Conservation (phyloP, 2,113 vertebrate species). For the Narcine bancroftii region DNA sequence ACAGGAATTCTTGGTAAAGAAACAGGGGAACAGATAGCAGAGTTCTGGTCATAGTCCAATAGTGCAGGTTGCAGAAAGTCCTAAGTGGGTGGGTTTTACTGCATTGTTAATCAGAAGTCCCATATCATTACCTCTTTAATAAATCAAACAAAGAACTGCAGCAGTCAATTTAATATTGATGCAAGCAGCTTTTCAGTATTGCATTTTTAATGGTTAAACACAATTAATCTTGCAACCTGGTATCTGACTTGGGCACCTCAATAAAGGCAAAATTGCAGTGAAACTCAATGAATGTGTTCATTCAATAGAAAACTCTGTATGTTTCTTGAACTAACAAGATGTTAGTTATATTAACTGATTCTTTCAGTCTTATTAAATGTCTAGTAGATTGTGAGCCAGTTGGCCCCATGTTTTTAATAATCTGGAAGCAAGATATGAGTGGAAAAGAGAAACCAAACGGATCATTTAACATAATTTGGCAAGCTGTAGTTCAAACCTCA, state of each 20-base stretch:
- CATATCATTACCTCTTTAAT: neutral
- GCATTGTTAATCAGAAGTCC: neutral
- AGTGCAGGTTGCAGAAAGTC: neutral
- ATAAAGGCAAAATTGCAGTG: neutral
- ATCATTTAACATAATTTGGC: neutral
- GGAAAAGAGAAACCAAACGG: neutral
- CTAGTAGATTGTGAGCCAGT: neutral
- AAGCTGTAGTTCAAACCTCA: neutral
- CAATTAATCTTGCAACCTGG: neutral
- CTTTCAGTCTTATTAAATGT: neutral
- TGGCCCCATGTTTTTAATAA: neutral
- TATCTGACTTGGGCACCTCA: neutral
- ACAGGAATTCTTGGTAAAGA: neutral
- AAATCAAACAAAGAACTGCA: neutral
- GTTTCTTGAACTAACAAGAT: neutral
- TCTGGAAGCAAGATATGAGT: neutral
- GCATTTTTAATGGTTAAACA: neutral
- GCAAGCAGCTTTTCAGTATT: neutral
- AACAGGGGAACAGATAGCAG: constrained; percentile 4
- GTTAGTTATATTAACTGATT: neutral
- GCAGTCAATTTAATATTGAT: neutral
- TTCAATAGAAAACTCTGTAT: neutral
- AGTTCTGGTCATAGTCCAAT: neutral
- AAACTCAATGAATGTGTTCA: neutral
- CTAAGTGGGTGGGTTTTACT: neutral